phyloP scores from a whole-genome alignment of 2,797 vertebrate species.

The Pipistrellus pygmaeus region DNA sequence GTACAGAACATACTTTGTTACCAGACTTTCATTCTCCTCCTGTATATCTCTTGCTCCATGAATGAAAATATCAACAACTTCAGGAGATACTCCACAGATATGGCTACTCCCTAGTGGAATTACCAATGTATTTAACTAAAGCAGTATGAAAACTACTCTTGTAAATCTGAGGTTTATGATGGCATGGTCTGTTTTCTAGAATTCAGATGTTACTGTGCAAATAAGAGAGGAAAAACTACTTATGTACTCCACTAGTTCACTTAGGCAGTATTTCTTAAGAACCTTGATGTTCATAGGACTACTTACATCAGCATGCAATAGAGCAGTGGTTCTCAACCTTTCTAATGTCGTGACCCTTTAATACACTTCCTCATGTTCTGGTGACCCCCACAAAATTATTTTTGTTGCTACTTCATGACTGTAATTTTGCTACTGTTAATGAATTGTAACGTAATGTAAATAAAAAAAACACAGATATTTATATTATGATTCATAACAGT shows the following conservation, averaged over 20 bases:
- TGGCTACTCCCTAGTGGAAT: background rate
- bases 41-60: background rate
- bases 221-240: constrained; percentile 17
- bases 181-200: constrained; percentile 46
- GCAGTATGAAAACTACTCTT: constrained; percentile 17
- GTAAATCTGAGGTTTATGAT: constrained; percentile 29
- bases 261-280: background rate
- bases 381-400: no score
- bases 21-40: background rate
- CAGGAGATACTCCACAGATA: background rate
- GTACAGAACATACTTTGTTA: background rate
- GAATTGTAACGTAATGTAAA: no score
- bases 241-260: background rate
- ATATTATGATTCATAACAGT: no score
- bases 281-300: background rate
- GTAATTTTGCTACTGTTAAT: no score
- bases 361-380: no score
- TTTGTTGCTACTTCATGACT: no score
- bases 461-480: no score
- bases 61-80: constrained; percentile 19
- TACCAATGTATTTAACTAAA: background rate
- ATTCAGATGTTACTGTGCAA: background rate
- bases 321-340: background rate
- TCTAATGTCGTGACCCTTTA: no score
- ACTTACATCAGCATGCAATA: background rate